Percentiles rank a stretch among this genome's conserved stretches.
Conservation (phyloP, 2,888 invertebrate genomes). For the Hydraecia micacea region DNA sequence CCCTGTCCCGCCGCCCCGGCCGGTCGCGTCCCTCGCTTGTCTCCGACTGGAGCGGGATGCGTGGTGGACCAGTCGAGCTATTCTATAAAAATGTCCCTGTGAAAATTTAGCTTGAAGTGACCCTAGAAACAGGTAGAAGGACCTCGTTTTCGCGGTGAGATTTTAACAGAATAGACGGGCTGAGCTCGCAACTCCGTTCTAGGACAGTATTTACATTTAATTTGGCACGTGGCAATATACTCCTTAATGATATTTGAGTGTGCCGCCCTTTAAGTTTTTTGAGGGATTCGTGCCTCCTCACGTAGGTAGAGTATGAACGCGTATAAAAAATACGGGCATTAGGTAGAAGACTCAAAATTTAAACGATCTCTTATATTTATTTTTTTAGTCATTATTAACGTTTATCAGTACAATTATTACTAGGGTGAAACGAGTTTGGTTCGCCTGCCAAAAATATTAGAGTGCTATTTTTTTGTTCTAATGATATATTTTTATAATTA, state of each 20-base stretch:
- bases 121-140: too few species aligned
- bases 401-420: constrained; percentile 66
- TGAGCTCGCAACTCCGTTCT: constrained; percentile 21
- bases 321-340: constrained; percentile 68
- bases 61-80: not conserved
- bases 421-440: constrained; percentile 47
- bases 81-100: not conserved
- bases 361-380: constrained; percentile 79
- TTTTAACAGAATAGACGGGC: not conserved
- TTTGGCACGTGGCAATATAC: constrained; percentile 50
- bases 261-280: constrained; percentile 40
- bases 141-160: not conserved
- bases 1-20: constrained; percentile 1
- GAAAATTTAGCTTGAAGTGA: not conserved
- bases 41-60: not conserved
- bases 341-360: constrained; percentile 72
- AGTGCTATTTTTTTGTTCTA: constrained; percentile 68
- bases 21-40: not conserved
- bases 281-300: constrained; percentile 49
- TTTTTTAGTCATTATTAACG: constrained; percentile 66
- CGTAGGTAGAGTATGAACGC: constrained; percentile 52
- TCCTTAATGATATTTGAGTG: constrained; percentile 55
- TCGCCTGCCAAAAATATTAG: constrained; percentile 65
- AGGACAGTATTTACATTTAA: constrained; percentile 31
- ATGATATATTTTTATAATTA: constrained; percentile 65